Evolutionary conservation across 1,140 invertebrate species (phyloP).

Genomic region (Neelides sp.): DNA sequence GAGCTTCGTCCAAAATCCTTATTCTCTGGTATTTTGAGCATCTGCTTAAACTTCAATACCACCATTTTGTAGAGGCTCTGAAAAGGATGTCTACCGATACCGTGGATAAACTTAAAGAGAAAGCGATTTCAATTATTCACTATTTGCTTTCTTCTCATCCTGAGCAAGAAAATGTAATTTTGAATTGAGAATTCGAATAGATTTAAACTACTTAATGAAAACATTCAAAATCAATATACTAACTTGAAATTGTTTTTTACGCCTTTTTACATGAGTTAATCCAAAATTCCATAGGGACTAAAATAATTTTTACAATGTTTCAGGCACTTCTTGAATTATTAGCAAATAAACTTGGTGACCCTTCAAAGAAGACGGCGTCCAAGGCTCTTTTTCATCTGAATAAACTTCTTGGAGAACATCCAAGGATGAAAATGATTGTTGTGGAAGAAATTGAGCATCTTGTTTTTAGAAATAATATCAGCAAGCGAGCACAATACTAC

Average conservation of each 20-base stretch:
- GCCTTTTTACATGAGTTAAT: too few species aligned
- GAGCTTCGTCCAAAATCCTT: constrained; percentile 39
- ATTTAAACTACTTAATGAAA: too few species aligned
- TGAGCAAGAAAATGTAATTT: constrained; percentile 76
- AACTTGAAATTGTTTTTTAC: too few species aligned
- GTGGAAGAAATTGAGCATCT: constrained; percentile 77
- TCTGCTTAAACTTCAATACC: constrained; percentile 62
- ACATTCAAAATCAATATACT: too few species aligned
- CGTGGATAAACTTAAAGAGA: constrained; percentile 65
- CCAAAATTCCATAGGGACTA: too few species aligned
- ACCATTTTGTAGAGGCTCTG: constrained; percentile 52
- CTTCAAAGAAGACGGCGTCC: constrained; percentile 68
- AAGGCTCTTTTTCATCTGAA: constrained; percentile 75
- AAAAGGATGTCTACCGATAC: constrained; percentile 51
- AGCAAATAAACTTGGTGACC: constrained; percentile 93
- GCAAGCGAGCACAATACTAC: constrained; percentile 78
- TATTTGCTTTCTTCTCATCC: constrained; percentile 67
- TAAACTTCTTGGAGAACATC: constrained; percentile 69
- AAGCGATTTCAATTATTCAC: constrained; percentile 61
- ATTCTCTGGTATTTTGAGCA: constrained; percentile 66
- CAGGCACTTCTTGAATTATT: constrained; percentile 63
- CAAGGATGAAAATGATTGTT: constrained; percentile 81
- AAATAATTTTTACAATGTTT: neutral
- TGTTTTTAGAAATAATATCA: constrained; percentile 70
- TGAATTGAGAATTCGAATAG: too few species aligned